Conservation (phyloP, 2,797 vertebrate genomes). For the Sebastes iracundus region DNA sequence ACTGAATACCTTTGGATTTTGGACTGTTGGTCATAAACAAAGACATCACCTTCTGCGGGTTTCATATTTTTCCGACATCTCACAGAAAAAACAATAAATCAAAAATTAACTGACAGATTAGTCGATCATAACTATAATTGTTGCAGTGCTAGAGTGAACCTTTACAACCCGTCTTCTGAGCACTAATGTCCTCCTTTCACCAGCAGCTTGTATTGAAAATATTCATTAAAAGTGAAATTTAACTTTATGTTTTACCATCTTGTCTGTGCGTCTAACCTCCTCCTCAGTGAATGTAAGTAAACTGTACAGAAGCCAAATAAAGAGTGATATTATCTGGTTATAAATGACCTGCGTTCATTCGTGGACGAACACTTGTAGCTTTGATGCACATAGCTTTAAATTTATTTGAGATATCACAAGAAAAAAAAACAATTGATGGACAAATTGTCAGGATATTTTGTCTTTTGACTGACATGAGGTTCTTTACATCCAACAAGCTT, state of each 20-base stretch:
- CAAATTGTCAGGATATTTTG: neutral
- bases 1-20: neutral
- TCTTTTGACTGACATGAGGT: neutral
- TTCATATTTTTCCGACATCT: neutral
- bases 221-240: neutral
- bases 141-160: neutral
- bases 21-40: neutral
- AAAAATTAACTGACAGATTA: neutral
- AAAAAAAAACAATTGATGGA: conserved; percentile 7
- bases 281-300: neutral
- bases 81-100: neutral
- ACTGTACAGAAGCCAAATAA: conserved; percentile 18
- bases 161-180: neutral
- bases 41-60: neutral
- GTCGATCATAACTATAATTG: neutral
- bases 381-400: conserved; percentile 29
- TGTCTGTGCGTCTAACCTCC: neutral
- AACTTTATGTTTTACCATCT: neutral
- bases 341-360: neutral
- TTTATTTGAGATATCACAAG: conserved; percentile 41
- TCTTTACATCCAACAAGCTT: neutral
- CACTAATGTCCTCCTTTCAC: neutral
- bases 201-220: neutral
- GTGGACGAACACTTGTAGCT: conserved; percentile 9
- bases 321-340: neutral